Conservation (phyloP, 2,888 invertebrate species). For the Caenorhabditis sp. region DNA sequence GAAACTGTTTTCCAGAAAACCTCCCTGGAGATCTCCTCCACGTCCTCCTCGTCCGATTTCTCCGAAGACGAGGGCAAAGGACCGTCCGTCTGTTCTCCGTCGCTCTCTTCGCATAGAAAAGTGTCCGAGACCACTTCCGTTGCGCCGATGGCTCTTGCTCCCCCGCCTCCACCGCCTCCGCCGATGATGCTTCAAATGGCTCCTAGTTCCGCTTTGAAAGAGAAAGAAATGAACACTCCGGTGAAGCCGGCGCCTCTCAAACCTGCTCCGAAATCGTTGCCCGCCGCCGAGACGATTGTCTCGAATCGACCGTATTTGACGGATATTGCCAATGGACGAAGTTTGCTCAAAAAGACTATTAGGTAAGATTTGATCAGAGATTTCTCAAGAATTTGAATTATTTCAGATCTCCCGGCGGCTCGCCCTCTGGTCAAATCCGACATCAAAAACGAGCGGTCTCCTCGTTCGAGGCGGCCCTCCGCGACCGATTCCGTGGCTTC, state of each 20-base stretch:
- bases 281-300: conserved; percentile 25
- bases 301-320: conserved; percentile 47
- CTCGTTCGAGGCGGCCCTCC: conserved; percentile 54
- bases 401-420: conserved; percentile 54
- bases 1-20: too few relatives aligned
- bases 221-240: conserved; percentile 9
- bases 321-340: conserved; percentile 53
- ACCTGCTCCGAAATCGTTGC: conserved; percentile 8
- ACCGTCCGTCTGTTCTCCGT: conserved; percentile 46
- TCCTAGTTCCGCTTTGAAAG: background rate
- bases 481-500: conserved; percentile 56
- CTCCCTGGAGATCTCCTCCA: conserved; percentile 43
- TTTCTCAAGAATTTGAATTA: background rate
- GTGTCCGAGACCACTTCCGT: conserved; percentile 3
- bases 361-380: conserved; percentile 15
- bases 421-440: conserved; percentile 12
- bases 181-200: conserved; percentile 45
- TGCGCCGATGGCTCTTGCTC: conserved; percentile 6
- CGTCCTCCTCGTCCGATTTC: conserved; percentile 28
- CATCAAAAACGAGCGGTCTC: conserved; percentile 26
- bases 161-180: conserved; percentile 28
- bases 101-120: conserved; percentile 19
- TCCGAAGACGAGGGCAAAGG: conserved; percentile 61
- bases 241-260: conserved; percentile 3
- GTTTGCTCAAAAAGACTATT: conserved; percentile 41